These are phyloP conservation scores for Fragariocoptes setiger DNA, from an alignment of 1,140 invertebrate genomes.

Conservation along the genomic window DNA sequence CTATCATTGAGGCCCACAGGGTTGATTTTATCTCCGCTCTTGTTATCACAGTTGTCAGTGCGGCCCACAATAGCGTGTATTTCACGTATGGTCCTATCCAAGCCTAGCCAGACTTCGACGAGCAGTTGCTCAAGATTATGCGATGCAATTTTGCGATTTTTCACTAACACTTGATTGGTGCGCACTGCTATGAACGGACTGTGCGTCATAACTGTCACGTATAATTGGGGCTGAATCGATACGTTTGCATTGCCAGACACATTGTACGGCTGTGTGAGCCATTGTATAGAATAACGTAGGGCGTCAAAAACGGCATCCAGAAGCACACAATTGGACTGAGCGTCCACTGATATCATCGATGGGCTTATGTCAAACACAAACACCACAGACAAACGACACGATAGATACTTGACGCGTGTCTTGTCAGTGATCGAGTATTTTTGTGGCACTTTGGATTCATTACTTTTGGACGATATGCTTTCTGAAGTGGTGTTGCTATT, in stretches of 20 bases:
- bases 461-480: constrained; percentile 20
- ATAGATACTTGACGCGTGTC: constrained; percentile 20
- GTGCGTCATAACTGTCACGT: constrained; percentile 42
- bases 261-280: constrained; percentile 22
- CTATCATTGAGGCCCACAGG: too few relatives aligned
- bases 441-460: constrained; percentile 18
- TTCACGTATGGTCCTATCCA: constrained; percentile 10
- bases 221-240: constrained; percentile 33
- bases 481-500: constrained; percentile 29
- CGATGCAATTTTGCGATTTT: constrained; percentile 22
- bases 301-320: constrained; percentile 1
- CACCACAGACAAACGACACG: constrained; percentile 29
- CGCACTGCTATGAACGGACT: constrained; percentile 37
- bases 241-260: constrained; percentile 30
- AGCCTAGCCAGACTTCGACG: constrained; percentile 20
- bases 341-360: constrained; percentile 33
- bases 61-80: background rate
- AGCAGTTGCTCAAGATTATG: constrained; percentile 29
- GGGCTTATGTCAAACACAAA: constrained; percentile 49
- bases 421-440: constrained; percentile 15
- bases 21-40: too few relatives aligned
- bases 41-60: background rate
- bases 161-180: constrained; percentile 26
- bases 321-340: constrained; percentile 18
- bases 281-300: constrained; percentile 1